A percentile compares a stretch with the other conserved stretches of the same genome.
Evolutionary conservation across 2,797 vertebrate genomes (phyloP).

Genomic region (Antennarius maculatus): DNA sequence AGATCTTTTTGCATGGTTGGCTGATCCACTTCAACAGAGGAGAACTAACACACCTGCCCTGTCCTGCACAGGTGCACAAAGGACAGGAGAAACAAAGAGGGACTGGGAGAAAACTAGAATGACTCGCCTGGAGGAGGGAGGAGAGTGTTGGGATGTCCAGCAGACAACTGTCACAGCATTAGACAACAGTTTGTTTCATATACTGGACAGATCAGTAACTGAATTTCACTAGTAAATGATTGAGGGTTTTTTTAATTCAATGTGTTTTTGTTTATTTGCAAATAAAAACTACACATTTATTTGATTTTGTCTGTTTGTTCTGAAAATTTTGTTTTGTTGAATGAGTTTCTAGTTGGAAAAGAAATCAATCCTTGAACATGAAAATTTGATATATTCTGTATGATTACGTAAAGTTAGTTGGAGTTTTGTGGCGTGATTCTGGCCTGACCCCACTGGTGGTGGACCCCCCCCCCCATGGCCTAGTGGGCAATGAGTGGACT

Average conservation of each 20-base stretch:
- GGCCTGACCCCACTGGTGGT: background rate
- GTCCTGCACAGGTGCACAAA: conserved; percentile 62
- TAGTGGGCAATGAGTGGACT: conserved; percentile 8
- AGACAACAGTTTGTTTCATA: too few relatives aligned
- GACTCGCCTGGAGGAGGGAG: background rate
- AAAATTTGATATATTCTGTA: too few relatives aligned
- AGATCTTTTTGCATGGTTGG: conserved; percentile 50
- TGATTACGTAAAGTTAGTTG: background rate
- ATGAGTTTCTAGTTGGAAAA: background rate
- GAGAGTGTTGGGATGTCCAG: background rate
- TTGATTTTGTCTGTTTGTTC: background rate
- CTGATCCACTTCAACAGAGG: conserved; percentile 55
- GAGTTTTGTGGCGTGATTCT: background rate
- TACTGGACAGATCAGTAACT: background rate
- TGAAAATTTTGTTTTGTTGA: background rate
- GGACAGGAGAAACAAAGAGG: background rate
- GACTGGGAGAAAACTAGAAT: background rate
- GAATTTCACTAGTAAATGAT: background rate
- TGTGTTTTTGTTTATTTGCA: too few relatives aligned
- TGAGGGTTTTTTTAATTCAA: background rate
- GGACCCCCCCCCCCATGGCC: background rate
- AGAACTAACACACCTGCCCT: conserved; percentile 56
- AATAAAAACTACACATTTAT: too few relatives aligned
- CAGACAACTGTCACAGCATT: background rate
- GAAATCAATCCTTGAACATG: background rate